These are phyloP conservation scores for Anhinga rufa DNA, from an alignment of 2,113 vertebrate species.

Conservation along the genomic window DNA sequence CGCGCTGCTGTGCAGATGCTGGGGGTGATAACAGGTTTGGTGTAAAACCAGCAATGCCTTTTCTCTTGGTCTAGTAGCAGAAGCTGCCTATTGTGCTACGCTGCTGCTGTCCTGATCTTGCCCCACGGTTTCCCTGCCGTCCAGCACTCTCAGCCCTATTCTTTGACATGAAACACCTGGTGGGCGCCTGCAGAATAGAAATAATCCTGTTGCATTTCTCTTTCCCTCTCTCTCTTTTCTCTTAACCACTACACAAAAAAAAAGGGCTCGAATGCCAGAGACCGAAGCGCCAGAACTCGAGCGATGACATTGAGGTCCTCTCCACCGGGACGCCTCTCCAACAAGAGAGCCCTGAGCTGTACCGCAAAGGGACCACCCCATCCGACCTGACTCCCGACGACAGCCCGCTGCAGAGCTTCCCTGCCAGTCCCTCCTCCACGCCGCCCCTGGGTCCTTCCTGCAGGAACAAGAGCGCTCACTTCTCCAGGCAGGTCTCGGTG, in stretches of 20 bases:
- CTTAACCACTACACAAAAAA: not conserved
- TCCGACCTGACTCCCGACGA: slow-evolving; percentile 89
- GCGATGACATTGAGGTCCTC: slow-evolving; percentile 88
- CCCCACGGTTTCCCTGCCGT: rapidly evolving
- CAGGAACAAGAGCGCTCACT: slow-evolving; percentile 84
- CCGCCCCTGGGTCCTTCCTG: slow-evolving; percentile 73
- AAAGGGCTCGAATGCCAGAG: slow-evolving; percentile 91
- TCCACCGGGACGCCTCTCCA: slow-evolving; percentile 83
- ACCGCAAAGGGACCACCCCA: slow-evolving; percentile 92
- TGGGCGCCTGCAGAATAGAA: rapidly evolving
- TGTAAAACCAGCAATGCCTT: not conserved
- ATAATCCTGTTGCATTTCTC: not conserved
- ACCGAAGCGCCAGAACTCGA: slow-evolving; percentile 85
- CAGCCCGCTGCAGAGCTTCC: slow-evolving; percentile 88
- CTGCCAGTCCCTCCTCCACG: slow-evolving; percentile 81
- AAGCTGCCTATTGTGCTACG: not conserved
- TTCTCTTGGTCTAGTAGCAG: not conserved
- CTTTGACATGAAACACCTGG: rapidly evolving
- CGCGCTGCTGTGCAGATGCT: not conserved
- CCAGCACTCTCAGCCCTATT: not conserved
- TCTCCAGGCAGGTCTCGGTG: slow-evolving; percentile 87
- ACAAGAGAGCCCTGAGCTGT: slow-evolving; percentile 92
- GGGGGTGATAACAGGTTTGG: not conserved
- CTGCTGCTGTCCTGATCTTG: not conserved
- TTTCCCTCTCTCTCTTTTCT: not conserved